Conservation (phyloP, 2,113 vertebrate species). For the Centropus unirufus region DNA sequence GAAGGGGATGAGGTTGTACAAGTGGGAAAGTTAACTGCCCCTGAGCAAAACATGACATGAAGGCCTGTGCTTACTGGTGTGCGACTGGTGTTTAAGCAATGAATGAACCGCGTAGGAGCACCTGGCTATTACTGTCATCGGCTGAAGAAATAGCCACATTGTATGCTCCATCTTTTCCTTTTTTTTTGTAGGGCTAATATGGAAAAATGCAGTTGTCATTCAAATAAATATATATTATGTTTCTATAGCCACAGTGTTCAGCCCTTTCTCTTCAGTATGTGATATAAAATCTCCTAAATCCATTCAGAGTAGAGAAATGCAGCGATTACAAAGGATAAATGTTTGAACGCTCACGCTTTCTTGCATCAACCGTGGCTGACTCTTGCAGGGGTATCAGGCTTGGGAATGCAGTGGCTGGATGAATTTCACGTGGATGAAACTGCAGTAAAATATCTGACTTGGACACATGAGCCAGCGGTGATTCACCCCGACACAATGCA, state of each 20-base stretch:
- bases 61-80: neutral
- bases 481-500: neutral
- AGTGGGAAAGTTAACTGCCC: neutral
- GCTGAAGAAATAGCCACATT: neutral
- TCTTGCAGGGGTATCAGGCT: neutral
- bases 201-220: neutral
- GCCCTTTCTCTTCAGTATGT: neutral
- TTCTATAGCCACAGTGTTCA: neutral
- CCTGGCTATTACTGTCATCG: neutral
- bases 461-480: neutral
- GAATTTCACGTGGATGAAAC: neutral
- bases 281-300: neutral
- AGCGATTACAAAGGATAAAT: neutral
- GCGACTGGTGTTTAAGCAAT: neutral
- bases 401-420: neutral
- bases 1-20: neutral
- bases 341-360: neutral
- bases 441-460: neutral
- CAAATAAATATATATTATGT: neutral
- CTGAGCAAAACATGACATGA: neutral
- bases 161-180: neutral
- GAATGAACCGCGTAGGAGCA: neutral
- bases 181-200: neutral
- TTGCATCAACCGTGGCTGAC: neutral
- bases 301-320: neutral